Evolutionary conservation across 2,888 invertebrate genomes (phyloP).

Genomic region (Eupeodes luniger): DNA sequence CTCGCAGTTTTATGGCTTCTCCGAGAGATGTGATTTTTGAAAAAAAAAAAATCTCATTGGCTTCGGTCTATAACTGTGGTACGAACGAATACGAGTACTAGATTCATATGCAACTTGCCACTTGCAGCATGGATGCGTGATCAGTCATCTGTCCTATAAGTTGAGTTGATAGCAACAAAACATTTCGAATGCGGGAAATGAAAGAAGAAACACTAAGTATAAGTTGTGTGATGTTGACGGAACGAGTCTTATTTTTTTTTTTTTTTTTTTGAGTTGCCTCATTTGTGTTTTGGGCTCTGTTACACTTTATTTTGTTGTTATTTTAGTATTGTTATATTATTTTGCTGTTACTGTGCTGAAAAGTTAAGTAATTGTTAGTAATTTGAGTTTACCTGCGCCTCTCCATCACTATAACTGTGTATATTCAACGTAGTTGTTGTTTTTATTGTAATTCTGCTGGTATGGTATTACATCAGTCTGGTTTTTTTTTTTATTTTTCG

Average conservation of each 20-base stretch:
- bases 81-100: background rate
- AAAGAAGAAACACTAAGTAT: conserved; percentile 51
- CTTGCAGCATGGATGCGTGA: conserved; percentile 59
- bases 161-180: conserved; percentile 13
- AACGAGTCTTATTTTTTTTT: conserved; percentile 32
- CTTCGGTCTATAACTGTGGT: conserved; percentile 1
- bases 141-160: conserved; percentile 50
- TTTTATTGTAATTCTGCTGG: conserved; percentile 28
- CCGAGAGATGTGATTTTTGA: conserved; percentile 24
- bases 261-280: conserved; percentile 38
- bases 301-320: conserved; percentile 62
- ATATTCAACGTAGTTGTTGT: too few species aligned
- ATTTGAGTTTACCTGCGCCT: conserved; percentile 34
- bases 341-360: conserved; percentile 38
- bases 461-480: conserved; percentile 58
- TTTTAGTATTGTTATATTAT: conserved; percentile 16
- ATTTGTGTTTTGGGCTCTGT: conserved; percentile 65
- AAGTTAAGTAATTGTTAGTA: conserved; percentile 68
- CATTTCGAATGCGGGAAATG: conserved; percentile 50
- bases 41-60: conserved; percentile 23
- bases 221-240: conserved; percentile 52
- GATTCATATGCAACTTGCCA: conserved; percentile 22
- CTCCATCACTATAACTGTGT: background rate
- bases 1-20: conserved; percentile 31
- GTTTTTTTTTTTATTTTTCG: conserved; percentile 17